Base-by-base conservation (phyloP, 2,797 vertebrate genomes). In the Gymnothorax reevesii region DNA sequence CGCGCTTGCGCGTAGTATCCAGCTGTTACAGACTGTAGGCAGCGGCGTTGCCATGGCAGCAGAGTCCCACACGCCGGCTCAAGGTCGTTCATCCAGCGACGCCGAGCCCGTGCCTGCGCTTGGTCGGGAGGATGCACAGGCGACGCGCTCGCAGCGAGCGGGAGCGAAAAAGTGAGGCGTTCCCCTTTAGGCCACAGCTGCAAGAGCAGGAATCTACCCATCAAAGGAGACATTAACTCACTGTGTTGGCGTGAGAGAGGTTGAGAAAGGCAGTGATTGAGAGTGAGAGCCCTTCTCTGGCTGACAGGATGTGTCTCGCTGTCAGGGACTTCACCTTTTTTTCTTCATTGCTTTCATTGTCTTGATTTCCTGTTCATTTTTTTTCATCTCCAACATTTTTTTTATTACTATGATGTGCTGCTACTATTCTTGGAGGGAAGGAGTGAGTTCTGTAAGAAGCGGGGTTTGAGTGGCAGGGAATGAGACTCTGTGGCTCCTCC, bases 31-130 rank as follows among this genome's bases (percentile, higher is more conserved):
- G 89, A 89, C 91, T 90, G 91, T 91, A 88, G 90, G 89, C 89
- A 90, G 89, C 88, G 86, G 83, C 92, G 96, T 96, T 97, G 93
- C 95, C 92, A 96, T 96, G 94, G 94, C 89, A 92, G 95, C 94
- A 92, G 91, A 90, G 91, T 96, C 92, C 91, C 89, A 90, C 93
- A 92, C 91, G 94, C 94, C 88, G 92, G 91, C 92, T 97, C 96
- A 96, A 97, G 96, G 96, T 97, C 96, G 95, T 93, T 94, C 90
- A 90, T 92, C 93, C 93, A 91, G 83, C 59, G 87, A 88, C 83
- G 75, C 83, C 49, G 87, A 89, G 88, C 33, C 89, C 71, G 57
- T 86, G 66, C 87, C 86, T 90, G 87, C 89, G 85, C 87, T 88
- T 87, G 88, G 88, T 64, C 83, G 71, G 55, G 54, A 25, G 42